Evolutionary conservation across 2,113 vertebrate species (phyloP), one percentile per base, ranked within the genome.

Genomic region (Pteruthius melanotis): DNA sequence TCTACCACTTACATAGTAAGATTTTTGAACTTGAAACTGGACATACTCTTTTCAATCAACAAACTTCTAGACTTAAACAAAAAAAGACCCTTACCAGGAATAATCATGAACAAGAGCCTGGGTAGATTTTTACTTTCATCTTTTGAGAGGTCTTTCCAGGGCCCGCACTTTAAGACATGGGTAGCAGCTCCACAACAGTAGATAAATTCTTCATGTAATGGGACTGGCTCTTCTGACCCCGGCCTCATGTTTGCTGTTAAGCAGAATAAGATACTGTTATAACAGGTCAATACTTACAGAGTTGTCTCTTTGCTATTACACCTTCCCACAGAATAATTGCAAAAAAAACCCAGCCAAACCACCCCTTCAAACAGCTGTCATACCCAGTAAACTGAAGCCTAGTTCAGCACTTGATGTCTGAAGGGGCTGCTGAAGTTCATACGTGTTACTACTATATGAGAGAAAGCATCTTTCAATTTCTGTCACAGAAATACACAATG

Each of bases 141-240:
- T 83, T 90, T 96, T 21, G 96, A 96, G 54, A 98, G 97, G 57
- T 98, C 95, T 56, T 95, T 97, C 98, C 98, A 98, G 16, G 98
- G 98, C 13, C 98, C 98, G 83, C 97, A 98, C 63, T 98, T 98
- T 30, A 98, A 49, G 57, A 98, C 94, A 49, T 98, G 97, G 31
- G 98, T 98, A 91, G 97, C 98, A 78, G 95, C 97, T 97, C 98
- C 98, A 45, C 96, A 95, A 37, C 98, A 98, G 61, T 97, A 97
- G 85, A 98, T 87, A 76, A 98, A 98, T 93, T 98, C 98, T 66
- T 98, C 97, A 27, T 95, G 97, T 6, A 98, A 76, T 11, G 97
- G 97, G 54, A 98, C 87, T 79, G 97, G 93, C 44, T 98, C 98
- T 94, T 98, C 94, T 30, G 93, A 88, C 1, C 14, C 53, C 0